phyloP scores from a whole-genome alignment of 1,140 invertebrate species.

The Drosophila pseudoananassae region DNA sequence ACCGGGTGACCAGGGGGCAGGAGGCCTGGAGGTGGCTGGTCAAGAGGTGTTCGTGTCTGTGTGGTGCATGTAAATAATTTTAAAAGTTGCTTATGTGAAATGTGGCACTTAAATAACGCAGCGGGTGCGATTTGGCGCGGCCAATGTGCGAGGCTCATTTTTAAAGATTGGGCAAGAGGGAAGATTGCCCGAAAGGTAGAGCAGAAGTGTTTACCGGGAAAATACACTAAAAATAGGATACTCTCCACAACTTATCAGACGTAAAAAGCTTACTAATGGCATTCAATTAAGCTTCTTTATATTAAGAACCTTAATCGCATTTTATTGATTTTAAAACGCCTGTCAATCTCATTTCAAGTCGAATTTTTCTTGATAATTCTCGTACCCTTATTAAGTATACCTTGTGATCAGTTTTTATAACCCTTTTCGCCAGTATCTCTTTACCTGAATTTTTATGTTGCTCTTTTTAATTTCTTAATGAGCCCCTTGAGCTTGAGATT shows the following conservation, averaged over 20 bases:
- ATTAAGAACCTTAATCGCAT: constrained; percentile 45
- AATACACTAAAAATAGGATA: background rate
- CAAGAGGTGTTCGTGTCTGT: constrained; percentile 56
- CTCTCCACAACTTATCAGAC: background rate
- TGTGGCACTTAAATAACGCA: constrained; percentile 79
- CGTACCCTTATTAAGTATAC: constrained; percentile 37
- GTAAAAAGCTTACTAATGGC: constrained; percentile 6
- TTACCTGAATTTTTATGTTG: constrained; percentile 35
- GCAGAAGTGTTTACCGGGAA: background rate
- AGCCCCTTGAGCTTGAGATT: constrained; percentile 53
- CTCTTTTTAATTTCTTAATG: constrained; percentile 74
- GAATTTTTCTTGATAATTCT: constrained; percentile 36
- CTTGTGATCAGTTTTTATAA: constrained; percentile 31
- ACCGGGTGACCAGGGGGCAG: background rate
- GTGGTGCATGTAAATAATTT: constrained; percentile 75
- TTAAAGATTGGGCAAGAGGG: background rate
- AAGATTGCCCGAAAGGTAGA: background rate
- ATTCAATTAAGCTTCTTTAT: constrained; percentile 52
- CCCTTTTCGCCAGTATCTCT: constrained; percentile 14
- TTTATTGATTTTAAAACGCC: constrained; percentile 68
- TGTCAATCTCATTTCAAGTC: constrained; percentile 48
- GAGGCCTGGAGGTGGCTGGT: constrained; percentile 4
- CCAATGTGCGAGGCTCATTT: constrained; percentile 2
- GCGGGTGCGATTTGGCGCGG: constrained; percentile 53
- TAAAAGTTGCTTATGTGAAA: constrained; percentile 78